phyloP scores from a whole-genome alignment of 1,140 invertebrate species.

The Trichonephila clavipes region DNA sequence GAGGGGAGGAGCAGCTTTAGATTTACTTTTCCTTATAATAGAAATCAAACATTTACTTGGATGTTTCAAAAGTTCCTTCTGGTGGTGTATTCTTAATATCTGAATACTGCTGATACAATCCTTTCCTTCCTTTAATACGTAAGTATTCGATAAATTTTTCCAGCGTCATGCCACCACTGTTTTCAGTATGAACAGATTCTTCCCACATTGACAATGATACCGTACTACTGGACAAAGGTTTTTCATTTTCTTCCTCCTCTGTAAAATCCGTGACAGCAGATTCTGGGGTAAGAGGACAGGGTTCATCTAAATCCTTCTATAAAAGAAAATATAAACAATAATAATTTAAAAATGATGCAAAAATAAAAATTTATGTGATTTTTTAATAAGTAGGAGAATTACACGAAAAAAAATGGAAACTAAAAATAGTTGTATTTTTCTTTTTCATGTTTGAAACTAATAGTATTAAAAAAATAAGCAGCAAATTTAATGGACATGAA shows the following conservation, averaged over 20 bases:
- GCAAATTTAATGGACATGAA: too few species aligned
- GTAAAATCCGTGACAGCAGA: slow-evolving; percentile 71
- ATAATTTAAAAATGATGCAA: too few species aligned
- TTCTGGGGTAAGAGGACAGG: slow-evolving; percentile 70
- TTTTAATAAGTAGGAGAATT: too few species aligned
- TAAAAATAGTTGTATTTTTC: too few species aligned
- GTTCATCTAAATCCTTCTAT: slow-evolving; percentile 63
- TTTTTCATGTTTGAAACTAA: too few species aligned
- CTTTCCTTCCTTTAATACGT: slow-evolving; percentile 87
- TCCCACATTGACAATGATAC: slow-evolving; percentile 58
- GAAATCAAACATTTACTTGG: slow-evolving; percentile 48
- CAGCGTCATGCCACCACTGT: slow-evolving; percentile 84
- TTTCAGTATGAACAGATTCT: slow-evolving; percentile 52
- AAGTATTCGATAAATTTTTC: slow-evolving; percentile 90
- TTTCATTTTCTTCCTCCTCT: slow-evolving; percentile 66
- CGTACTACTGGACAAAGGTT: slow-evolving; percentile 42
- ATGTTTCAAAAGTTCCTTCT: slow-evolving; percentile 71
- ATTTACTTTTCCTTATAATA: too few species aligned
- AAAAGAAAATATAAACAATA: background rate
- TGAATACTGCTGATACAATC: slow-evolving; percentile 88
- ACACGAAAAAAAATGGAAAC: too few species aligned
- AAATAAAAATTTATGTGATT: too few species aligned
- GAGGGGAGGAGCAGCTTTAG: too few species aligned
- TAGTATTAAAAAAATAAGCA: too few species aligned
- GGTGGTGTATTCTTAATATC: slow-evolving; percentile 86